Base-by-base conservation (phyloP, 2,888 invertebrate species). In the Pachliopta kotzebuea region DNA sequence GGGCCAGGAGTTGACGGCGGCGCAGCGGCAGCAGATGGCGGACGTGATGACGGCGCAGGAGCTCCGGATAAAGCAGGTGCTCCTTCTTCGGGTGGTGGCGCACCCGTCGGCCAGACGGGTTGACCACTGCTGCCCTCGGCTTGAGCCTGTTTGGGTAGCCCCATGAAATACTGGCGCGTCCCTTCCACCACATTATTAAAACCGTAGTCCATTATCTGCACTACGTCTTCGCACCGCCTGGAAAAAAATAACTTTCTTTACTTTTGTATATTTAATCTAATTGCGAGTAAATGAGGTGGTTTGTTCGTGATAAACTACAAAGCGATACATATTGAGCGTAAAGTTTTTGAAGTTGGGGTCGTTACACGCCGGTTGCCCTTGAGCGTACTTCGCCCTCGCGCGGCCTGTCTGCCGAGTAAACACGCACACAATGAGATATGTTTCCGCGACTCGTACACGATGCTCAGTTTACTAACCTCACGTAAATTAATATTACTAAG, bases 141-240 rank as follows among this genome's bases (percentile, higher is more conserved):
- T 74, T 85, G 86, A 70, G 85, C 87, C 78, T 90, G 90, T 78
- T 93, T 93, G 71, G 96, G 96, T 83, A 96, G 91, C 83, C 96
- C 96, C 93, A 96, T 95, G 88, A 96, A 96, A 91, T 95, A 96
- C 93, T 95, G 95, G 84, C 96, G 95, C 84, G 95, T 95, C 89
- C 95, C 95, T 94, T 96, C 95, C 94, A 96, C 92, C 90, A 95
- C 95, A 94, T 95, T 96, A 90, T 94, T 95, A 92, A 89, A 85
- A 90, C 94, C 93, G 88, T 94, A 94, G 93, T 95, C 95, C 95
- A 95, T 95, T 93, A 93, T 94, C 92, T 89, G 81, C 74, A 72
- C 71, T 76, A 80, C 81, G 92, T 93, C 70, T 76, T 80, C 80
- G 76, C 74, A 77, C 76, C 73, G 78, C 74, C 72, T 78, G 71